Base-by-base conservation (phyloP, 2,888 invertebrate species). In the Temnothorax unifasciatus region DNA sequence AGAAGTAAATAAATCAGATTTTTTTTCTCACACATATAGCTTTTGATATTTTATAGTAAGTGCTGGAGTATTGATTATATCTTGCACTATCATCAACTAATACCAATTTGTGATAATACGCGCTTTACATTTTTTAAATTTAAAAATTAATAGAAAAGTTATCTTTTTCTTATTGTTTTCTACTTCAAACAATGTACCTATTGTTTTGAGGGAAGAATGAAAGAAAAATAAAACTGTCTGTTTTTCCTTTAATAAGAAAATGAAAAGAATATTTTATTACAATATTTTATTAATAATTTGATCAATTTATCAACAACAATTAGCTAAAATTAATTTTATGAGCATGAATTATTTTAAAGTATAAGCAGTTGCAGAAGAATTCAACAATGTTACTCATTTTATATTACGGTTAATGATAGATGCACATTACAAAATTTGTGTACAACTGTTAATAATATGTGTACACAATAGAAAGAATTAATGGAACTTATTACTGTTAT, bases 401-500 rank as follows among this genome's bases (percentile, higher is more conserved):
- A 52, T 41, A 52, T 64, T 63, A 0, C 21, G 18, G 5, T 41
- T 57, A 57, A 57, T 18, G 44, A 54, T 57, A 44, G 41, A 25
- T 41, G 73, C 54, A 15, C 4, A 21, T 71, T 73, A 38, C 41
- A 57, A 73, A 73, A 29, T 25, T 18, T 15, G 18, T 18, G 8
- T 11, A 34, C 52, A 41, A 25, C 18, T 2, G 54, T 38, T 25
- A 63, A 57, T 63, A 34, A 38, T 44, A 75, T 3, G n/a, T 34
- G 47, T 47, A 3, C 13, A n/a, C 21, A 21, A 21, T 13, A 41
- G 47, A 44, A 52, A 52, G 25, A 57, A 73, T 41, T 54, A 71
- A 75, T 52, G 6, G 11, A 52, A 64, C 18, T 64, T 52, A 52
- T 64, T 52, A 52, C 11, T 38, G 38, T 52, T 64, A 64, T 63